Conservation (phyloP, 2,113 vertebrate genomes). For the Telmatochromis brachygnathus region DNA sequence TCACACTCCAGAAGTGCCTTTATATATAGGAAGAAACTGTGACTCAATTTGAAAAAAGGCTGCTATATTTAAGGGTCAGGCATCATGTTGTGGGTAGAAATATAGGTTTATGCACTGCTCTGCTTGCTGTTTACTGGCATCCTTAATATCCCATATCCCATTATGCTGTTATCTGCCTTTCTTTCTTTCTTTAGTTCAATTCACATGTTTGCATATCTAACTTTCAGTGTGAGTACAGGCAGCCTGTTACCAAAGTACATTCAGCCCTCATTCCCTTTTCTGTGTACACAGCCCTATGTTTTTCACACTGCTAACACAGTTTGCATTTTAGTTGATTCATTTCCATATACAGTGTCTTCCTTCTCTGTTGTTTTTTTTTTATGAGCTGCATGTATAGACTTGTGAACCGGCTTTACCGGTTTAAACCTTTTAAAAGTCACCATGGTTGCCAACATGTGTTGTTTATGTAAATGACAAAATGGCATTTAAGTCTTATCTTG, state of each 20-base stretch:
- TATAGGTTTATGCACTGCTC: not conserved
- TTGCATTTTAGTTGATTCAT: not conserved
- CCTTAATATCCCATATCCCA: not conserved
- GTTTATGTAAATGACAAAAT: not conserved
- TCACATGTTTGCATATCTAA: not conserved
- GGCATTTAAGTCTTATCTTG: not conserved
- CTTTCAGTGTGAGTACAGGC: not conserved
- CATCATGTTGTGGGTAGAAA: not conserved
- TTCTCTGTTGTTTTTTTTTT: not conserved
- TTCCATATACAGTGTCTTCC: not conserved
- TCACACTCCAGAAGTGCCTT: not conserved
- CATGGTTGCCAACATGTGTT: not conserved
- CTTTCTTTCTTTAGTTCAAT: not conserved
- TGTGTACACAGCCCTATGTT: not conserved
- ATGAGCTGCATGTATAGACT: not conserved
- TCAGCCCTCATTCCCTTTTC: not conserved
- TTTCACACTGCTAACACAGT: not conserved
- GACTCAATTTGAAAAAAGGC: not conserved
- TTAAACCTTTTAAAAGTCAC: not conserved
- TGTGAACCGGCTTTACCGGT: conserved; percentile 32
- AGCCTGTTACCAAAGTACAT: not conserved
- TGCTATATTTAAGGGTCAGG: not conserved
- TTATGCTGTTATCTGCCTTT: not conserved
- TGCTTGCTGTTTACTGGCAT: not conserved
- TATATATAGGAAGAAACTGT: not conserved